phyloP scores from a whole-genome alignment of 64 coral and sea anemone genomes.

The Cladopsammia gracilis region DNA sequence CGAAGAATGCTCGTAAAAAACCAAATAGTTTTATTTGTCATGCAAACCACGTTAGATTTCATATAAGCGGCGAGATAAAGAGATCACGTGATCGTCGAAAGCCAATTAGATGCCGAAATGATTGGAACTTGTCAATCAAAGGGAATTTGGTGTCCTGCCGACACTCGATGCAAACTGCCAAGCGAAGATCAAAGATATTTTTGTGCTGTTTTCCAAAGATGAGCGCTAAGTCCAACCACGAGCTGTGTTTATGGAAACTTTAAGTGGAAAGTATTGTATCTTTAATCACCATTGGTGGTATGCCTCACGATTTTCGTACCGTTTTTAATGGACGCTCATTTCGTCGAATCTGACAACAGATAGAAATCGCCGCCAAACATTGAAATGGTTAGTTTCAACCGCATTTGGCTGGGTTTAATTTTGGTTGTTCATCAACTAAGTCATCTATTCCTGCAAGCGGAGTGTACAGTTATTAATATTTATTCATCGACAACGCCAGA shows the following conservation, averaged over 20 bases:
- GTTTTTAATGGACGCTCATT: not conserved
- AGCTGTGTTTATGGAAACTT: constrained; percentile 29
- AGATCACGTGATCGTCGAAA: not conserved
- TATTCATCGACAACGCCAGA: constrained; percentile 69
- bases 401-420: not conserved
- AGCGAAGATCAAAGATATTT: constrained; percentile 29
- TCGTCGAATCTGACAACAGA: not conserved
- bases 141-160: constrained; percentile 16
- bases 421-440: constrained; percentile 12
- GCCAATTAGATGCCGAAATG: constrained; percentile 16
- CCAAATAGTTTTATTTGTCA: constrained; percentile 32
- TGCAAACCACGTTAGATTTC: constrained; percentile 22
- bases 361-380: not conserved
- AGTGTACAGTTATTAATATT: constrained; percentile 74
- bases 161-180: not conserved
- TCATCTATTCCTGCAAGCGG: constrained; percentile 6
- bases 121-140: constrained; percentile 39
- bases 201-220: not conserved
- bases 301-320: not conserved
- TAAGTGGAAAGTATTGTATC: not conserved
- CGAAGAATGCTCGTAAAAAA: constrained; percentile 17
- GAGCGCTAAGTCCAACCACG: not conserved
- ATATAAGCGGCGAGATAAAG: constrained; percentile 16
- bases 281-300: not conserved
- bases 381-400: constrained; percentile 20